phyloP scores from a whole-genome alignment of 2,797 vertebrate species.

The Choloepus didactylus region DNA sequence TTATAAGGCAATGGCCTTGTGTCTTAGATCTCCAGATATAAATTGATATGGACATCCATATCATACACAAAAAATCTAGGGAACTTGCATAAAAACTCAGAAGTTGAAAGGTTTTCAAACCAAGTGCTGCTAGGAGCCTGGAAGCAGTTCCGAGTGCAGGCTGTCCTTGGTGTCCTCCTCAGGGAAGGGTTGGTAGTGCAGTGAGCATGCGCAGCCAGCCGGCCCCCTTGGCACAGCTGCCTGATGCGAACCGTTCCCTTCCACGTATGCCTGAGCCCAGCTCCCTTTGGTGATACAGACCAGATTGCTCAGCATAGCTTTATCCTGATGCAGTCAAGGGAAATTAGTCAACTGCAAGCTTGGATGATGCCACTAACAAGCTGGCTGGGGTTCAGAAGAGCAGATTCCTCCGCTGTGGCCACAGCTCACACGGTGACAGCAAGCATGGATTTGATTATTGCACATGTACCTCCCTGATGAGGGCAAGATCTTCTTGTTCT shows the following conservation, averaged over 20 bases:
- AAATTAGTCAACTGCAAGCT: conserved; percentile 68
- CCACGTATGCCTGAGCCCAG: not conserved
- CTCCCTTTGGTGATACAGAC: conserved; percentile 37
- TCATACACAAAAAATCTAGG: not conserved
- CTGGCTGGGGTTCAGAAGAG: conserved; percentile 71
- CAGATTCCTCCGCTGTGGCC: conserved; percentile 56
- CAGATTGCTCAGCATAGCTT: conserved; percentile 69
- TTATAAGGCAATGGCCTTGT: not conserved
- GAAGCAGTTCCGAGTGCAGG: not conserved
- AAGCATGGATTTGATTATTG: conserved; percentile 66
- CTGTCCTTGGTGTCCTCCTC: not conserved
- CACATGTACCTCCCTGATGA: conserved; percentile 60
- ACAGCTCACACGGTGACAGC: not conserved
- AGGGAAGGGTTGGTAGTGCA: not conserved
- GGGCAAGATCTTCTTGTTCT: conserved; percentile 45
- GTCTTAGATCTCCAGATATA: not conserved
- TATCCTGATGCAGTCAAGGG: conserved; percentile 63
- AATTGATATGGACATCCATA: not conserved
- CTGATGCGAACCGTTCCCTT: not conserved
- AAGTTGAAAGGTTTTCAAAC: not conserved
- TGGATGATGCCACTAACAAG: conserved; percentile 74
- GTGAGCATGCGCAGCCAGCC: not conserved
- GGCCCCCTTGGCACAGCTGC: not conserved
- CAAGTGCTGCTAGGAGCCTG: not conserved
- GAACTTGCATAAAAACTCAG: not conserved